These are phyloP conservation scores for Drosophila azteca DNA, from an alignment of 1,140 invertebrate genomes.

Conservation along the genomic window DNA sequence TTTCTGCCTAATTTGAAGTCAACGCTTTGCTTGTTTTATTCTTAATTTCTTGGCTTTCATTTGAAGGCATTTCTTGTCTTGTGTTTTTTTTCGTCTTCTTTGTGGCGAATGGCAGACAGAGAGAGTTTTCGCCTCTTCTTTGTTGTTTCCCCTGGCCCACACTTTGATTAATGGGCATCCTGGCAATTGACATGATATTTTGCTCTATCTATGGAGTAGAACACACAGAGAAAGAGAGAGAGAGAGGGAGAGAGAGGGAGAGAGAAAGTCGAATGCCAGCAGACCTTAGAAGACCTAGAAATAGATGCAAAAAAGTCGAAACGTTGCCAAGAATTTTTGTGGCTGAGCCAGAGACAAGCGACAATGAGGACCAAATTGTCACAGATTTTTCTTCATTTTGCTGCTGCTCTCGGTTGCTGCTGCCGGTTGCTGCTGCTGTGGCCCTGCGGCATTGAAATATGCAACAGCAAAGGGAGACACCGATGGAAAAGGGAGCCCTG, in stretches of 20 bases:
- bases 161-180: slow-evolving; percentile 65
- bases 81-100: neutral
- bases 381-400: slow-evolving; percentile 44
- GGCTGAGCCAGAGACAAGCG: slow-evolving; percentile 38
- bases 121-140: slow-evolving; percentile 3
- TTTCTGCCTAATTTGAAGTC: slow-evolving; percentile 58
- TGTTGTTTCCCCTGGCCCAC: slow-evolving; percentile 11
- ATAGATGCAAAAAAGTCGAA: neutral
- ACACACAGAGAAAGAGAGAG: too few species aligned
- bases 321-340: slow-evolving; percentile 46
- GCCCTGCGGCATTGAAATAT: slow-evolving; percentile 59
- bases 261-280: too few species aligned
- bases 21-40: neutral
- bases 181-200: slow-evolving; percentile 53
- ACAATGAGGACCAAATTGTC: slow-evolving; percentile 50
- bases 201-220: too few species aligned
- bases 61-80: slow-evolving; percentile 2
- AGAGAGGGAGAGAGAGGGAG: too few species aligned
- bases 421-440: slow-evolving; percentile 7
- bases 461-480: slow-evolving; percentile 45
- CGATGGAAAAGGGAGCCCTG: slow-evolving; percentile 1
- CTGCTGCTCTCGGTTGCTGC: neutral
- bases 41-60: neutral
- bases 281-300: slow-evolving; percentile 1
- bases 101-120: too few species aligned